phyloP scores from a whole-genome alignment of 2,797 vertebrate species.

The Melanotaenia trifasciata region DNA sequence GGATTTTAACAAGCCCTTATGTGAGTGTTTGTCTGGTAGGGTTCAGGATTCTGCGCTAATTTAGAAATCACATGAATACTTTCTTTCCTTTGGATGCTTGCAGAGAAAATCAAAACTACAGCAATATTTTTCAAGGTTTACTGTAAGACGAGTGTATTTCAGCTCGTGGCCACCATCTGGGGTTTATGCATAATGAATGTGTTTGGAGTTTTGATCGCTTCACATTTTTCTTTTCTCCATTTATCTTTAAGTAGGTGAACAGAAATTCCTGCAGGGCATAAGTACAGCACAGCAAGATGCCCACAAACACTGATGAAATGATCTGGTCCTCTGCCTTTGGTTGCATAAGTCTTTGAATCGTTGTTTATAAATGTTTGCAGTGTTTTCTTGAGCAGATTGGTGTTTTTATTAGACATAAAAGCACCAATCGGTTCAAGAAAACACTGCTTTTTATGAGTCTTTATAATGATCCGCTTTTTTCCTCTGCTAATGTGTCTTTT shows the following conservation, averaged over 20 bases:
- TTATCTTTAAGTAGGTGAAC: conserved; percentile 1
- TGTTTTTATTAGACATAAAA: too few species aligned
- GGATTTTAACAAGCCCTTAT: background rate
- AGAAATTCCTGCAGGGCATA: conserved; percentile 2
- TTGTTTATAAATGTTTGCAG: background rate
- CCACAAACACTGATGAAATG: background rate
- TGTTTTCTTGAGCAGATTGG: too few species aligned
- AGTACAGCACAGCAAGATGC: conserved; percentile 1
- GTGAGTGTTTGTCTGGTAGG: background rate
- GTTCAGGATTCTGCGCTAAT: background rate
- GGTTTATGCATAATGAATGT: background rate
- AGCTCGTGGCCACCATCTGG: background rate
- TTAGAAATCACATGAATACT: background rate
- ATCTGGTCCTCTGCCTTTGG: background rate
- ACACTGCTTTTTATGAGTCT: background rate
- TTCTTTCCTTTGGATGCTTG: background rate
- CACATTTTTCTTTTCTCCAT: background rate
- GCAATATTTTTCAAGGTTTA: conserved; percentile 9
- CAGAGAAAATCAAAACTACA: conserved; percentile 3
- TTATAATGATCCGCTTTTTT: background rate
- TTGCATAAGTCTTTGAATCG: background rate
- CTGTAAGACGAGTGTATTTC: background rate
- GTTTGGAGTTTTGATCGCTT: background rate
- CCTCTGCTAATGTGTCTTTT: background rate
- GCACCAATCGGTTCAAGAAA: background rate